These are phyloP conservation scores for Antennarius maculatus DNA, from an alignment of 2,797 vertebrate species.

Conservation along the genomic window DNA sequence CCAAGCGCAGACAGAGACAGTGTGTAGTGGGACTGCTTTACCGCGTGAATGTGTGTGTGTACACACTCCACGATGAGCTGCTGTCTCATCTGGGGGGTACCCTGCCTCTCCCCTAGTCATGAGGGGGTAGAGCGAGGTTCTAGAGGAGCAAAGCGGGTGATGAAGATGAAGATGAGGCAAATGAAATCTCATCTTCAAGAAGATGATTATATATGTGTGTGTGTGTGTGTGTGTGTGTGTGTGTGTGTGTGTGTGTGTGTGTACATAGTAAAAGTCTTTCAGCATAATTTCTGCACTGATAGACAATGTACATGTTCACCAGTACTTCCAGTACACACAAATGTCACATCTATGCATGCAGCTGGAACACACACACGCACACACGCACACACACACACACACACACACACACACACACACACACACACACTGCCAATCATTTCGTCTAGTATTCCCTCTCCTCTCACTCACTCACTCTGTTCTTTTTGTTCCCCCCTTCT, in stretches of 20 bases:
- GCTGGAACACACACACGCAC: conserved; percentile 25
- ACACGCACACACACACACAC: conserved; percentile 23
- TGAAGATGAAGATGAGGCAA: no score
- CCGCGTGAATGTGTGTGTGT: background rate
- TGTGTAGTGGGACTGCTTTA: conserved; percentile 36
- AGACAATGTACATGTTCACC: conserved; percentile 58
- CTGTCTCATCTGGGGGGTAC: no score
- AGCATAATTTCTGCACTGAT: conserved; percentile 59
- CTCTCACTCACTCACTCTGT: conserved; percentile 12
- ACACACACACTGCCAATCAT: conserved; percentile 58
- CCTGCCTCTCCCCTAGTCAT: no score
- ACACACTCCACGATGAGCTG: background rate
- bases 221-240: conserved; percentile 3
- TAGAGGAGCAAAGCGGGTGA: no score
- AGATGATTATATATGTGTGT: no score
- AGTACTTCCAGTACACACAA: conserved; percentile 36
- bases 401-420: conserved; percentile 11
- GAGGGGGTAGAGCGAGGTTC: no score
- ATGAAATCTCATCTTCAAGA: no score
- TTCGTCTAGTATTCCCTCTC: conserved; percentile 55
- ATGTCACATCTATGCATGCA: conserved; percentile 38
- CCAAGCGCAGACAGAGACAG: conserved; percentile 42
- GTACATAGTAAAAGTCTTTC: conserved; percentile 48
- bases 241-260: conserved; percentile 7
- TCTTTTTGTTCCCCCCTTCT: conserved; percentile 26